Conservation (phyloP, 2,888 invertebrate genomes). For the Heteromyza rotundicornis region DNA sequence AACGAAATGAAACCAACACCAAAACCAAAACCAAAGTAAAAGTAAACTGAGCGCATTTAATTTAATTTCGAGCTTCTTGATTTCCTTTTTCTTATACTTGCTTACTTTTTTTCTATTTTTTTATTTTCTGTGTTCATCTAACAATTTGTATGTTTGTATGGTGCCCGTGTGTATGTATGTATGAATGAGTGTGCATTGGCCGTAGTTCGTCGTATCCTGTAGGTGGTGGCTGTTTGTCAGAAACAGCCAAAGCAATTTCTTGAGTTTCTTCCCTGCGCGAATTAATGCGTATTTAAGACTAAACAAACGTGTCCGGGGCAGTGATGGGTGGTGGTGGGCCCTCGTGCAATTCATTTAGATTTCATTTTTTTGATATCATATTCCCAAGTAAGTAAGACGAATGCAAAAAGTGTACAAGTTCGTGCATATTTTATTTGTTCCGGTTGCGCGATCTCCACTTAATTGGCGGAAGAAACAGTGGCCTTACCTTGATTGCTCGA, state of each 20-base stretch:
- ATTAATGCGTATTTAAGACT: conserved; percentile 41
- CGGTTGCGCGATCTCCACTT: too few relatives aligned
- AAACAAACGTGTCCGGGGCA: conserved; percentile 22
- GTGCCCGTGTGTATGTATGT: background rate
- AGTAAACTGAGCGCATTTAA: conserved; percentile 55
- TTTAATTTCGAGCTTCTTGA: conserved; percentile 57
- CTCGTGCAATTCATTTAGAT: conserved; percentile 5
- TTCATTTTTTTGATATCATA: background rate
- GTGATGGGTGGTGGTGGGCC: background rate
- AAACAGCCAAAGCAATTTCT: conserved; percentile 24
- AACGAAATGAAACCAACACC: conserved; percentile 3
- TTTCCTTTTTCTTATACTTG: conserved; percentile 33
- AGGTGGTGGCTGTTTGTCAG: conserved; percentile 23
- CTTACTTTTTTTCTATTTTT: conserved; percentile 38
- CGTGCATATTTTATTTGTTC: too few relatives aligned
- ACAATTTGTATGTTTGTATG: conserved; percentile 3
- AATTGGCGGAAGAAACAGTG: too few relatives aligned
- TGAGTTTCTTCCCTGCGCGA: conserved; percentile 27
- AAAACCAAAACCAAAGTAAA: conserved; percentile 25
- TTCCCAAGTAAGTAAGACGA: background rate
- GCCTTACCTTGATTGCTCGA: too few relatives aligned
- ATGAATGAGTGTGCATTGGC: conserved; percentile 9
- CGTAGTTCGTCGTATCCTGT: conserved; percentile 31
- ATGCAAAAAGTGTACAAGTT: too few relatives aligned
- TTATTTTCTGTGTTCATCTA: conserved; percentile 31